Evolutionary conservation across 2,888 invertebrate genomes (phyloP), one percentile per base, ranked within the genome.

Genomic region (Trachelus troglodyta): DNA sequence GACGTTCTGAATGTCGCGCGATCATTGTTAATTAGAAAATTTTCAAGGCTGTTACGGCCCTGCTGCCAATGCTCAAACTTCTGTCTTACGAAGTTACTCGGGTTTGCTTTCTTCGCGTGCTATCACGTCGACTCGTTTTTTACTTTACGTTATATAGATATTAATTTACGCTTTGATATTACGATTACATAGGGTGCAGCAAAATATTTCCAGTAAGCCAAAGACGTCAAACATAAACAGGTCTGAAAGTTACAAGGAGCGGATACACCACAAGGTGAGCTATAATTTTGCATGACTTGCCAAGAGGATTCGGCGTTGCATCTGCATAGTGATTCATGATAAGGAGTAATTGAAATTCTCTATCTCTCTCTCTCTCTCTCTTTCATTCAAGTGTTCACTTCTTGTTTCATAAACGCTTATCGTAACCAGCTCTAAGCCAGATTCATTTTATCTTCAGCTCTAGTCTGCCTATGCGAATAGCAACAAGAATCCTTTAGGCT

Each of bases 191-290:
- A 91, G 91, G 91, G 90, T 91, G 87, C 90, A 91, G 87, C 91
- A 91, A 89, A 91, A 91, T 88, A 89, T 91, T 88, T 89, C 91
- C 88, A 90, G 88, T 89, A 91, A 91, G 89, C 91, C 91, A 91
- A 91, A 91, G 91, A 90, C 90, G 85, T 91, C 91, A 83, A 91
- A 90, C 86, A 91, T 93, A 85, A 95, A 94, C 90, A 93, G 95
- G 84, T 95, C 95, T 82, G 96, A 95, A 91, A 95, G 95, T 89
- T 94, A 95, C 91, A 95, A 95, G 91, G 95, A 95, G 89, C 93
- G 94, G 85, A 93, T 94, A 87, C 93, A 93, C 86, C 90, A 92
- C 84, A 92, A 92, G 92, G 93, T 93, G 84, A 92, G 86, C 15
- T 34, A 4, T 6, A 15, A 37, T 75, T 15, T 12, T 40, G 9